Conservation (phyloP, 53 echinoderm and acorn worm species). For the Holothuria scabra region DNA sequence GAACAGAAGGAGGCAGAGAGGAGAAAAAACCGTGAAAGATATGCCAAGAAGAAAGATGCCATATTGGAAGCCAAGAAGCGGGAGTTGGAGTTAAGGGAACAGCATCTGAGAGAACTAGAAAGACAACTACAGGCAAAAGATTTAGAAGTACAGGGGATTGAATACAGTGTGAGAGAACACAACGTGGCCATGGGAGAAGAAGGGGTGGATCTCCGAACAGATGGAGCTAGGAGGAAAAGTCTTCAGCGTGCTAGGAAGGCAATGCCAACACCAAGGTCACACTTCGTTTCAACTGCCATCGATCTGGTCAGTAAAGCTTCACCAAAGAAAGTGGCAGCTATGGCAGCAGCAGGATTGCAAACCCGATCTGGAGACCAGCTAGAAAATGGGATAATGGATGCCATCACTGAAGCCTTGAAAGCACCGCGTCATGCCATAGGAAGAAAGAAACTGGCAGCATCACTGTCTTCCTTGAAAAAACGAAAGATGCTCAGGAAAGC, state of each 20-base stretch:
- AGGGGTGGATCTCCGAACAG: not conserved
- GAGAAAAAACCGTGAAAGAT: conserved; percentile 12
- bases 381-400: conserved; percentile 4
- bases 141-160: not conserved
- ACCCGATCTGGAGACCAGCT: conserved; percentile 5
- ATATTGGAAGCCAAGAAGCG: conserved; percentile 12
- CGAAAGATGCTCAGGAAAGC: conserved; percentile 42
- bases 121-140: conserved; percentile 9
- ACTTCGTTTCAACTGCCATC: conserved; percentile 1
- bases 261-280: conserved; percentile 28
- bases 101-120: conserved; percentile 22
- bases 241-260: not conserved
- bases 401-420: not conserved
- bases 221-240: not conserved
- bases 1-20: conserved; percentile 1
- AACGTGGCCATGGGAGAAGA: conserved; percentile 17
- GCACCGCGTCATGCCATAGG: not conserved
- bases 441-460: conserved; percentile 19
- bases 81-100: conserved; percentile 1
- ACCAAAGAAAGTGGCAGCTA: conserved; percentile 18
- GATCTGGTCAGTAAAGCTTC: conserved; percentile 8
- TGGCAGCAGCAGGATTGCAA: not conserved
- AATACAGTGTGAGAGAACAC: conserved; percentile 2
- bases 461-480: conserved; percentile 44
- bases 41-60: not conserved